Conservation (phyloP, 1,140 invertebrate species). For the Sycophila sp. region DNA sequence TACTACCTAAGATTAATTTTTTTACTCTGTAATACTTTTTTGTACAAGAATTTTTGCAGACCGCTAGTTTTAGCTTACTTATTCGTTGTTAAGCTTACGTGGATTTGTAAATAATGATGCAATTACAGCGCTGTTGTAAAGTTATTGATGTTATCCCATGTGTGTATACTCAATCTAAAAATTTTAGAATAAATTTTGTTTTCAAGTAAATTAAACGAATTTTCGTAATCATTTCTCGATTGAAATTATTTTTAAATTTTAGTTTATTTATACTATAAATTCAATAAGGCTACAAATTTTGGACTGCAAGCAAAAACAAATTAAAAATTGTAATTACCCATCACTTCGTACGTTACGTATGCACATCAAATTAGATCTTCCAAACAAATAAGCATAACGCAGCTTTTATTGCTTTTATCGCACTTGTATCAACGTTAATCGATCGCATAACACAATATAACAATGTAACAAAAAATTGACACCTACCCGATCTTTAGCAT, state of each 20-base stretch:
- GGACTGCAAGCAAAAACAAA: no score
- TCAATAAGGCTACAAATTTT: no score
- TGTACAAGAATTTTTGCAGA: constrained; percentile 10
- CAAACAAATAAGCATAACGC: no score
- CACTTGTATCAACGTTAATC: background rate
- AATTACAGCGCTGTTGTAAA: background rate
- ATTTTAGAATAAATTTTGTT: constrained; percentile 24
- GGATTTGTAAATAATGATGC: constrained; percentile 31
- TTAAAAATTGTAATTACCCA: no score
- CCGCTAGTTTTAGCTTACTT: constrained; percentile 21
- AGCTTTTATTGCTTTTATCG: background rate
- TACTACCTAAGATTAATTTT: no score
- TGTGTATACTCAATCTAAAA: constrained; percentile 9
- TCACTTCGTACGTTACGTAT: no score
- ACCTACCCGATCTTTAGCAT: no score
- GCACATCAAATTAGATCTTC: no score
- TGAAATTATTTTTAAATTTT: no score
- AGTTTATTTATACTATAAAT: no score
- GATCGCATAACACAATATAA: background rate
- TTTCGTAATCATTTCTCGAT: no score
- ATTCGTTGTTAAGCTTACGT: constrained; percentile 24
- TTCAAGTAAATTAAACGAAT: background rate
- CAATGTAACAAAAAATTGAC: constrained; percentile 7
- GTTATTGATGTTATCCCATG: constrained; percentile 13
- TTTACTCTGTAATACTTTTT: background rate